phyloP scores from a whole-genome alignment of 2,113 vertebrate species.

The Sinosuthora webbiana region DNA sequence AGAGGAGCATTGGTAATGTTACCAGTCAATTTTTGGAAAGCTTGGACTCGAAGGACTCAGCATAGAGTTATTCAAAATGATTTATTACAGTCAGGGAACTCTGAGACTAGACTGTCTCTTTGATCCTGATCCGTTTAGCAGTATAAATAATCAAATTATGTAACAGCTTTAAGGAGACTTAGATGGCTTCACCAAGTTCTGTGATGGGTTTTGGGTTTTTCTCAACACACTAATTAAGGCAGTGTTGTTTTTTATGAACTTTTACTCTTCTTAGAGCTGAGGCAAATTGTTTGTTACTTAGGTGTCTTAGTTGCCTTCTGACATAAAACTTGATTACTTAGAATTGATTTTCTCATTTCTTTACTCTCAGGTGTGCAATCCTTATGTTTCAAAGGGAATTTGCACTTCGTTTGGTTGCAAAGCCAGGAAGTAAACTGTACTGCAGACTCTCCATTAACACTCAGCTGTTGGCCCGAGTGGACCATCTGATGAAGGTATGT shows the following conservation, averaged over 20 bases:
- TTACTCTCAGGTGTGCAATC: constrained; percentile 86
- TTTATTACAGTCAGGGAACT: background rate
- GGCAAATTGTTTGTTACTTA: background rate
- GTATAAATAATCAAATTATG: background rate
- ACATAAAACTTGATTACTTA: background rate
- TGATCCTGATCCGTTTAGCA: background rate
- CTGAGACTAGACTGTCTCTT: background rate
- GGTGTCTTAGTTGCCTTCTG: background rate
- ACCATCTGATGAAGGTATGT: constrained; percentile 96
- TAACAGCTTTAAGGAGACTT: background rate
- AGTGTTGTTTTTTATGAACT: background rate
- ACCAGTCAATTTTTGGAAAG: background rate
- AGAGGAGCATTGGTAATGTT: fast-evolving
- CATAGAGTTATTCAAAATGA: fast-evolving
- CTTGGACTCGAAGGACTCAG: background rate
- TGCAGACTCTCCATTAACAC: constrained; percentile 97
- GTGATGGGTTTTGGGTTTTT: background rate
- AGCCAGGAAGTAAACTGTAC: constrained; percentile 92
- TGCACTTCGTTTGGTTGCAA: constrained; percentile 92
- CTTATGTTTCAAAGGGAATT: constrained; percentile 99
- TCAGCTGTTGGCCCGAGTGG: constrained; percentile 91
- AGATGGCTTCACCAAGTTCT: background rate
- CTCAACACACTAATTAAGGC: background rate
- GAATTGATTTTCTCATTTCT: background rate
- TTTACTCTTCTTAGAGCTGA: background rate